Evolutionary conservation across 1,140 invertebrate genomes (phyloP), one percentile per base, ranked within the genome.

Genomic region (Gonioctena quinquepunctata): DNA sequence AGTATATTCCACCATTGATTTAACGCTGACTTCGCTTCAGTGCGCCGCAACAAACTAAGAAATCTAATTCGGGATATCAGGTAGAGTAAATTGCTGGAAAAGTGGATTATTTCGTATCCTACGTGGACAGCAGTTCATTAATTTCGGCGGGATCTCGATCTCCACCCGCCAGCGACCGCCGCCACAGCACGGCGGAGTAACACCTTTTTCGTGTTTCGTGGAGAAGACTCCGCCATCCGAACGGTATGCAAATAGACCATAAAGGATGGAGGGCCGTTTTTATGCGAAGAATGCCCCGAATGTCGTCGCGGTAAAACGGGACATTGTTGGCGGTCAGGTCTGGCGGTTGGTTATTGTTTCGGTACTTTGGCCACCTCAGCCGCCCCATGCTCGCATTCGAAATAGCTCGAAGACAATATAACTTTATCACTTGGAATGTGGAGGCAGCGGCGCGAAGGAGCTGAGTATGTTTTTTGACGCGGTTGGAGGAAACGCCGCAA

Each of bases 101-200:
- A 79, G 76, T 79, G 77, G 75, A 80, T 67, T 79, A 79, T 78
- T 79, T 78, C 75, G 77, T 79, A 75, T 73, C 60, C 56, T 77
- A 77, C 78, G 76, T 79, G 79, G 77, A 77, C 79, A 74, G 77
- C 64, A 77, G 77, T 78, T 79, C 77, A 81, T 81, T 81, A 81
- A 81, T 81, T 76, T 73, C 23, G 68, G 49, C 63, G 62, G 52
- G 25, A 21, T 42, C 33, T 42, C 33, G 33, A n/a, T 42, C 16
- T n/a, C 33, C 11, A 42, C 63, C 50, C 26, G 26, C 52, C 48
- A 49, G 19, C 26, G 23, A n/a, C 42, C 61, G 54, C 48, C 23
- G 28, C n/a, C n/a, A n/a, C n/a, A n/a, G n/a, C n/a, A 56, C 25
- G 54, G 60, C 48, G 21, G 65, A 75, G 74, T 68, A 76, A 80